These are phyloP conservation scores for Polydrusus pterygomalis DNA, from an alignment of 2,888 invertebrate genomes.

Conservation along the genomic window DNA sequence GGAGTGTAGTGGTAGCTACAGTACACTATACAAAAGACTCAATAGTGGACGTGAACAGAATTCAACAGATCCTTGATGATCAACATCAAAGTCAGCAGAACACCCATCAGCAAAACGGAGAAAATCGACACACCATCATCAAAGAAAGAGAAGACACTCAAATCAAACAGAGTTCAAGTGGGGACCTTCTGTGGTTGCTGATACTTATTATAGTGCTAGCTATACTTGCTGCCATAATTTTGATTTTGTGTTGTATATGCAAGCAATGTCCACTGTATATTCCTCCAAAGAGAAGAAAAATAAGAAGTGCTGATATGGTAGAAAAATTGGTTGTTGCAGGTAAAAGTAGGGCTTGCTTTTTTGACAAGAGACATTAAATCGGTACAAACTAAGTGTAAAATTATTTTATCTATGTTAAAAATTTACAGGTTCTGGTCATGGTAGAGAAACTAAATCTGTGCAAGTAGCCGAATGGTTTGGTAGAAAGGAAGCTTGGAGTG, in stretches of 20 bases:
- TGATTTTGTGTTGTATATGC: slow-evolving; percentile 89
- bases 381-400: neutral
- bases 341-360: slow-evolving; percentile 60
- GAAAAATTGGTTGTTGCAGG: slow-evolving; percentile 80
- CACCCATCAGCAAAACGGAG: neutral
- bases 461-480: slow-evolving; percentile 86
- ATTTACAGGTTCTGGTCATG: slow-evolving; percentile 77
- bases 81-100: slow-evolving; percentile 39
- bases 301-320: slow-evolving; percentile 81
- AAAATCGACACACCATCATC: slow-evolving; percentile 45
- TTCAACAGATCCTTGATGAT: slow-evolving; percentile 76
- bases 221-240: slow-evolving; percentile 80
- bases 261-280: slow-evolving; percentile 89
- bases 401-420: neutral
- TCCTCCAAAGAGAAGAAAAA: slow-evolving; percentile 84
- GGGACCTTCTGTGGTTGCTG: slow-evolving; percentile 85
- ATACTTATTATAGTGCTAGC: slow-evolving; percentile 85
- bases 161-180: slow-evolving; percentile 66
- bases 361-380: neutral
- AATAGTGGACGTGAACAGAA: slow-evolving; percentile 82
- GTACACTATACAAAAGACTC: slow-evolving; percentile 79
- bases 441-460: slow-evolving; percentile 81
- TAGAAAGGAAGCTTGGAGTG: slow-evolving; percentile 85
- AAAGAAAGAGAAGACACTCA: slow-evolving; percentile 54
- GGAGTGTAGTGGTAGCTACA: slow-evolving; percentile 83